Evolutionary conservation across 2,113 vertebrate species (phyloP), one percentile per base, ranked within the genome.

Genomic region (Coreoperca whiteheadi): DNA sequence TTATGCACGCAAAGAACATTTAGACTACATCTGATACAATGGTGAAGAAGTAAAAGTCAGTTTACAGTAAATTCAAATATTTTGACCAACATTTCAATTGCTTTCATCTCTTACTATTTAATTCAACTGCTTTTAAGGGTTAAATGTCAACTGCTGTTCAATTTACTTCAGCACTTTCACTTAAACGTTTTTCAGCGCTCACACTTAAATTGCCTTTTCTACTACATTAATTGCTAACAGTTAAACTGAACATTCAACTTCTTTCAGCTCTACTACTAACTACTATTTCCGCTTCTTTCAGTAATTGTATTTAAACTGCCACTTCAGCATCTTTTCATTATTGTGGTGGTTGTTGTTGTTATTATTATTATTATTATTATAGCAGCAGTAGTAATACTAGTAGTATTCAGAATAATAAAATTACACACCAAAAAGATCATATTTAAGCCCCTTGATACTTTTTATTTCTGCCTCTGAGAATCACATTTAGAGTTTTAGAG

Each of bases 1-100:
- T 83, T 71, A 43, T 0, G 28, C 69, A 65, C 23, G 41, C 81
- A 79, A 57, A 48, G 48, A 72, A 61, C 81, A 83, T 61, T 28
- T 43, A 53, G 11, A 37, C 7, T 4, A 21, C 56, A 30, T 82
- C 48, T 20, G 21, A 70, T 5, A 4, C n/a, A 43, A 12, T 16
- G 21, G 0, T 70, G 21, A 63, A 18, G 30, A 48, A 34, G 39
- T 48, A 12, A 34, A 77, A 30, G 50, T 48, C 11, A 30, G 10
- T 25, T 8, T 34, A 28, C 60, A 39, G 60, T 51, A 39, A 65
- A 65, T 76, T 48, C 2, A 20, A 7, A 8, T 23, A n/a, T 34
- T 64, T 10, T 28, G 43, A 53, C 23, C 0, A 3, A n/a, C 41
- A 23, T 37, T 70, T 51, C 41, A 18, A 3, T 4, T 21, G 32